A percentile compares a stretch with the other conserved stretches of the same genome.
Conservation (phyloP, 2,113 vertebrate genomes). For the Holacanthus passer region DNA sequence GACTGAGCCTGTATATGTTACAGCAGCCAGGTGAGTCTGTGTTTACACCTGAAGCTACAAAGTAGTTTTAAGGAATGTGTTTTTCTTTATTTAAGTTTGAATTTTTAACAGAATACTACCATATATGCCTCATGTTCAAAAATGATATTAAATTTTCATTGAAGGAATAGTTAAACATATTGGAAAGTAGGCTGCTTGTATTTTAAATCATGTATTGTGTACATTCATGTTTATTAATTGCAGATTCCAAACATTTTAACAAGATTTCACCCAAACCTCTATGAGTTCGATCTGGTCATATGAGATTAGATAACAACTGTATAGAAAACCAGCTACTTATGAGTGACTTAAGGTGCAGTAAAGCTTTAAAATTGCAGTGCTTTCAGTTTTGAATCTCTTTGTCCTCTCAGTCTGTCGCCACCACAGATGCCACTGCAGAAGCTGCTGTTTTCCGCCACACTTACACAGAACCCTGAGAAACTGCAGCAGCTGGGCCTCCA, state of each 20-base stretch:
- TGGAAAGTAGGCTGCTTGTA: too few relatives aligned
- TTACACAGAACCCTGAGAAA: constrained; percentile 95
- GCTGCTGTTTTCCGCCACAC: constrained; percentile 95
- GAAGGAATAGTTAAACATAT: background rate
- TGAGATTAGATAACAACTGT: background rate
- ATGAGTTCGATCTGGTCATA: too few relatives aligned
- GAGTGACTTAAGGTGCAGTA: too few relatives aligned
- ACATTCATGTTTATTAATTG: too few relatives aligned
- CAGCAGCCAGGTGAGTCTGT: constrained; percentile 88
- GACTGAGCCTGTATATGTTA: constrained; percentile 78
- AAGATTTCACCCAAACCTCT: too few relatives aligned
- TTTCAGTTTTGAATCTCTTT: background rate
- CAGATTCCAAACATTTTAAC: too few relatives aligned
- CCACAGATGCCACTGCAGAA: constrained; percentile 94
- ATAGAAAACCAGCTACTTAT: too few relatives aligned
- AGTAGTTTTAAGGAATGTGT: background rate
- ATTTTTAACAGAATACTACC: background rate
- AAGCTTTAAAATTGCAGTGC: background rate
- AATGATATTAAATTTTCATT: background rate
- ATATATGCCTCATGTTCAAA: too few relatives aligned
- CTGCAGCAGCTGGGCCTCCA: constrained; percentile 92
- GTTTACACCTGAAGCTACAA: too few relatives aligned
- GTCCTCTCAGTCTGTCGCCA: constrained; percentile 82
- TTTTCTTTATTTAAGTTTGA: background rate
- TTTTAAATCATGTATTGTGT: too few relatives aligned